These are phyloP conservation scores for Odontamblyopus lacepedii DNA, from an alignment of 2,797 vertebrate species.

Conservation along the genomic window DNA sequence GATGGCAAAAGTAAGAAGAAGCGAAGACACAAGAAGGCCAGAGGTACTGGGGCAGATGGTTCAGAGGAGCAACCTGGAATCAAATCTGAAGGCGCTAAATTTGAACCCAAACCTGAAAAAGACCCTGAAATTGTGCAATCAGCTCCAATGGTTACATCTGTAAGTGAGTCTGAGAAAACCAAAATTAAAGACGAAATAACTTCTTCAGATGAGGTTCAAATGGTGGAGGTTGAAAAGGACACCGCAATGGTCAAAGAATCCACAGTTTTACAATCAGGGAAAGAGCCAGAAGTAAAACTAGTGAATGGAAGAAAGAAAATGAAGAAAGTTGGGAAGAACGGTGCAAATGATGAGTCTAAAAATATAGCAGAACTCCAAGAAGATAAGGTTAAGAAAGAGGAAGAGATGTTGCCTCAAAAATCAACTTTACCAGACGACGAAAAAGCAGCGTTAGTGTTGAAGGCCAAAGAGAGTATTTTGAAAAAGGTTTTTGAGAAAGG, in stretches of 20 bases:
- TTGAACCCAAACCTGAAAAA: slow-evolving; percentile 5
- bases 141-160: slow-evolving; percentile 10
- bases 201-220: not conserved
- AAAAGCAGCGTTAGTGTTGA: slow-evolving; percentile 74
- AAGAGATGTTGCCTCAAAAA: slow-evolving; percentile 45
- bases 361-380: slow-evolving; percentile 22
- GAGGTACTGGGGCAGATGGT: slow-evolving; percentile 46
- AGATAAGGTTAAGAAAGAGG: slow-evolving; percentile 27
- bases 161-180: slow-evolving; percentile 18
- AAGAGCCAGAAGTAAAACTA: not conserved
- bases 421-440: slow-evolving; percentile 51
- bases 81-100: slow-evolving; percentile 8
- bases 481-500: slow-evolving; percentile 79
- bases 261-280: not conserved
- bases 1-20: slow-evolving; percentile 66
- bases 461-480: slow-evolving; percentile 79
- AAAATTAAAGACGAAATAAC: not conserved
- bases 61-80: slow-evolving; percentile 16
- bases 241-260: slow-evolving; percentile 13
- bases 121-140: slow-evolving; percentile 3
- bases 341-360: slow-evolving; percentile 21
- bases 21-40: slow-evolving; percentile 60
- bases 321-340: slow-evolving; percentile 46
- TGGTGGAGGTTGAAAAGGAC: slow-evolving; percentile 3
- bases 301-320: slow-evolving; percentile 35